Evolutionary conservation across 35 echinoderm and acorn worm genomes (phyloP).

Genomic region (Eucidaris tribuloides): DNA sequence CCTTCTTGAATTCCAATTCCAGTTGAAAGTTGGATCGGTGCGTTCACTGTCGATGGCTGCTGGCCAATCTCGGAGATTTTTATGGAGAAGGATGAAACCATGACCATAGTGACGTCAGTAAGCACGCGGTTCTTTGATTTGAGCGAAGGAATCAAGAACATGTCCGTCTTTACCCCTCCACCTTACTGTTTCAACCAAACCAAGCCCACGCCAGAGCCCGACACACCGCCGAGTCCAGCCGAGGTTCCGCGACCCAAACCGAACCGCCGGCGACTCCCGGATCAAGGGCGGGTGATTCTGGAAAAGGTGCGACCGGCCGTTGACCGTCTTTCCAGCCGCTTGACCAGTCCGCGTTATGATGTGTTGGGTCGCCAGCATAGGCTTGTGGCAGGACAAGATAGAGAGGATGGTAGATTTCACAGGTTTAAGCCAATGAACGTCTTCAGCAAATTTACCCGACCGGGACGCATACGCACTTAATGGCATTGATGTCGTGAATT

Average conservation of each 20-base stretch:
- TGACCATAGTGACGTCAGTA: conserved; percentile 7
- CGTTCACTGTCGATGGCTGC: conserved; percentile 61
- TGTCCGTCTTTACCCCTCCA: conserved; percentile 69
- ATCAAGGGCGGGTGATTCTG: no score
- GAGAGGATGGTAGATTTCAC: no score
- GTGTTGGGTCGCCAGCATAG: no score
- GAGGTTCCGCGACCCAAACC: background rate
- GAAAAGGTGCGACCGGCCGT: no score
- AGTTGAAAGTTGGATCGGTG: conserved; percentile 87
- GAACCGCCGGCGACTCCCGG: background rate
- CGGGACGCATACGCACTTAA: no score
- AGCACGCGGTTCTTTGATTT: conserved; percentile 82
- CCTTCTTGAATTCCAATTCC: background rate
- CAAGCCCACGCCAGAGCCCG: background rate
- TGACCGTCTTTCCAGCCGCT: no score
- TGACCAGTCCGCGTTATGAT: no score
- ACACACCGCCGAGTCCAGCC: background rate
- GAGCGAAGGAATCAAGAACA: conserved; percentile 45
- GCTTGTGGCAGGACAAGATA: no score
- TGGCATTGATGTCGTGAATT: no score
- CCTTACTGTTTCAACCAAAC: conserved; percentile 29
- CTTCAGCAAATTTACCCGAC: no score
- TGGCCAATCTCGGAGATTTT: conserved; percentile 88
- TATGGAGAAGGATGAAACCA: conserved; percentile 23
- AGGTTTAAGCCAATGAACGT: no score